These are phyloP conservation scores for Chrysolina haemoptera DNA, from an alignment of 2,888 invertebrate genomes.

Conservation along the genomic window DNA sequence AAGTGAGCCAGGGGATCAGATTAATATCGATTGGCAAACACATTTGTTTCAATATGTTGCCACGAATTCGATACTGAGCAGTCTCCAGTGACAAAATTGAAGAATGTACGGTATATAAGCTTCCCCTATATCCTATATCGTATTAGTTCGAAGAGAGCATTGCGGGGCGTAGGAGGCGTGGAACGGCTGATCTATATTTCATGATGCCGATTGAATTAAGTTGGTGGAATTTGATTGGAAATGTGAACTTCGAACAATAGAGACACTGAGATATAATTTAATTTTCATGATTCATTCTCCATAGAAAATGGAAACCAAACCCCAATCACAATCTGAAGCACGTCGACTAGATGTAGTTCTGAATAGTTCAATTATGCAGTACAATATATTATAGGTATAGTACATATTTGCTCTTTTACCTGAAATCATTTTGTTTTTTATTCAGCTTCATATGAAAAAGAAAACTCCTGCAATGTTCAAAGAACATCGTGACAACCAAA, in stretches of 20 bases:
- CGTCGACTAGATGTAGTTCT: too few species aligned
- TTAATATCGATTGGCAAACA: slow-evolving; percentile 64
- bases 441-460: too few species aligned
- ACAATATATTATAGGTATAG: too few species aligned
- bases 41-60: slow-evolving; percentile 63
- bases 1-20: slow-evolving; percentile 54
- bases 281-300: too few species aligned
- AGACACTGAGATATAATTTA: too few species aligned
- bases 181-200: neutral
- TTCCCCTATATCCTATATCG: slow-evolving; percentile 37
- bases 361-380: too few species aligned
- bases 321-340: too few species aligned
- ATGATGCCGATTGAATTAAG: neutral
- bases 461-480: too few species aligned
- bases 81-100: slow-evolving; percentile 42
- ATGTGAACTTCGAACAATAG: neutral
- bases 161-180: neutral
- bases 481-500: too few species aligned
- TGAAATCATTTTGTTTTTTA: too few species aligned
- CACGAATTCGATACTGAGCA: slow-evolving; percentile 52
- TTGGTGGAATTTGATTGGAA: neutral
- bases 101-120: slow-evolving; percentile 36
- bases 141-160: neutral
- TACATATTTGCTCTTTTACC: too few species aligned
- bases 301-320: too few species aligned